A percentile compares a stretch with the other conserved stretches of the same genome.
phyloP scores from a whole-genome alignment of 2,797 vertebrate genomes.

The Smutsia gigantea region DNA sequence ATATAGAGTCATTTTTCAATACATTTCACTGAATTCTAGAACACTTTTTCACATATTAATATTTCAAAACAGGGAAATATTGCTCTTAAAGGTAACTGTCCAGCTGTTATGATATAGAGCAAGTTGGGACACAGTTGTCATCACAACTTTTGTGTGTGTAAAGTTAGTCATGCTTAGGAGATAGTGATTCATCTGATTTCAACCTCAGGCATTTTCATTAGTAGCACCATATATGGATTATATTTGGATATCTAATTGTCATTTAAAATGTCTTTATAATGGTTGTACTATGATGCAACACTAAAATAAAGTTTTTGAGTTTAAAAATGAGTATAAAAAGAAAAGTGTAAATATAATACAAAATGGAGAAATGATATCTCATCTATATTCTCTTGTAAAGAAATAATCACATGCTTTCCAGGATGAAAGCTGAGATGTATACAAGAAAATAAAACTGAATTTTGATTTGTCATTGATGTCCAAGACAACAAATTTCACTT shows the following conservation, averaged over 20 bases:
- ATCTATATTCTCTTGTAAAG: background rate
- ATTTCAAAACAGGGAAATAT: background rate
- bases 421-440: background rate
- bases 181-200: background rate
- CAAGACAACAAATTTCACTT: background rate
- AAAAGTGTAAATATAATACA: background rate
- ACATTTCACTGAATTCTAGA: background rate
- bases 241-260: background rate
- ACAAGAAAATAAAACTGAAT: background rate
- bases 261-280: slow-evolving; percentile 27
- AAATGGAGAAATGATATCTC: background rate
- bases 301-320: background rate
- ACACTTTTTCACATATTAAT: background rate
- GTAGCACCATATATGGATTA: background rate
- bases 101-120: background rate
- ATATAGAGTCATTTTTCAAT: background rate
- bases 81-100: background rate
- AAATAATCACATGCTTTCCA: background rate
- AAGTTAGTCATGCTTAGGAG: background rate
- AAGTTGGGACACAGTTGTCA: background rate
- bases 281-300: background rate
- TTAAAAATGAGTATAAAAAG: background rate
- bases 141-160: background rate
- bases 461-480: background rate
- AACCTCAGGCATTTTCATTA: background rate